Conservation (phyloP, 2,888 invertebrate genomes). For the Dasypolia templi region DNA sequence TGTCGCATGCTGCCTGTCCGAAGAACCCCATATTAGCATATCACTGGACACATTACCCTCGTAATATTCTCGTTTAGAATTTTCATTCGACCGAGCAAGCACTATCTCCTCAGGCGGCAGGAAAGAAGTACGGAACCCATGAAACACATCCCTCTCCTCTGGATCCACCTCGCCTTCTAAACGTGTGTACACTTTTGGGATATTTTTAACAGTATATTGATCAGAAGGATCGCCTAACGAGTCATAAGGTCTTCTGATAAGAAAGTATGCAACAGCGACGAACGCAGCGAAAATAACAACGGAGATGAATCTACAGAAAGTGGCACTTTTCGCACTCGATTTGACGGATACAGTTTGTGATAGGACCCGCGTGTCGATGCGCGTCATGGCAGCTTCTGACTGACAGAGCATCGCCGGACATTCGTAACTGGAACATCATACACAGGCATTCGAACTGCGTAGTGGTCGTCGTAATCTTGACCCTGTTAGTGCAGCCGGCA, state of each 20-base stretch:
- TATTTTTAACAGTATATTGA: conserved; percentile 79
- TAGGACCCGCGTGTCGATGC: conserved; percentile 79
- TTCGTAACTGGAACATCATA: conserved; percentile 79
- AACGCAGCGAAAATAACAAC: conserved; percentile 72
- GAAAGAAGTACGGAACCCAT: conserved; percentile 92
- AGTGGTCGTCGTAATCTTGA: conserved; percentile 77
- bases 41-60: conserved; percentile 80
- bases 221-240: conserved; percentile 82
- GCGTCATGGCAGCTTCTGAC: conserved; percentile 86
- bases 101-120: conserved; percentile 89
- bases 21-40: conserved; percentile 76
- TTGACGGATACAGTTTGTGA: conserved; percentile 77
- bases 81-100: conserved; percentile 77
- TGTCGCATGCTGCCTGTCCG: conserved; percentile 64
- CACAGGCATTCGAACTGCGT: conserved; percentile 70
- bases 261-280: conserved; percentile 74
- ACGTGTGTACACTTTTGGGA: conserved; percentile 82
- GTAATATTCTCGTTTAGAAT: conserved; percentile 69
- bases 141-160: conserved; percentile 91
- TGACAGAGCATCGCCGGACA: conserved; percentile 77
- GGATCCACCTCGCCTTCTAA: conserved; percentile 83
- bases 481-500: conserved; percentile 72
- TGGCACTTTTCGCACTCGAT: conserved; percentile 77
- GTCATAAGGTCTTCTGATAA: conserved; percentile 74
- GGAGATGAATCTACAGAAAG: conserved; percentile 76